Base-by-base conservation (phyloP, 1,140 invertebrate genomes). In the Papilio polyxenes region DNA sequence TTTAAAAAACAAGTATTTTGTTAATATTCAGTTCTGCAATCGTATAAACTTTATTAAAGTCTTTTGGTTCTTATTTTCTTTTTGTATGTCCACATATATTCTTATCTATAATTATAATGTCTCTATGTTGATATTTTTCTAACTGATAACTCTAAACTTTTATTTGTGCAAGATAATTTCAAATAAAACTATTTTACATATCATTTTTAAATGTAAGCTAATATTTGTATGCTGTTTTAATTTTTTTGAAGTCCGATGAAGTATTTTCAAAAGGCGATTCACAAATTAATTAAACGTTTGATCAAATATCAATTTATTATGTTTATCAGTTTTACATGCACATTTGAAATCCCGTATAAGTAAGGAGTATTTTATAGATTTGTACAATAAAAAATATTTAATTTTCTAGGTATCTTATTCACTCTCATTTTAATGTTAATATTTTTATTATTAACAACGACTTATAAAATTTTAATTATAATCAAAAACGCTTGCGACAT, bases 111-210 rank as follows among this genome's bases (percentile, higher is more conserved):
- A 75, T 59, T 59, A 62, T 4, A 65, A 65, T 65, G 53, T 44
- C 56, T 44, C 59, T 40, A 44, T 65, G 40, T 20, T 44, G 78
- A 69, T 80, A 6, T 59, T 69, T 80, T 69, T 80, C 78, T 48
- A 23, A 80, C 6, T 13, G 6, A 48, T 44, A 20, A 49, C 78
- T 80, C 77, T 17, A 17, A 62, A 23, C 15, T 65, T 31, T 79
- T 65, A 65, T 80, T 80, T 69, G 59, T 49, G 78, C 77, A 65
- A 37, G 20, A 10, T 62, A 49, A 79, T 79, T 62, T 62, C 48
- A 65, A 48, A 62, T 79, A 51, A 79, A 20, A 40, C 53, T 62
- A 17, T 31, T 79, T 62, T 44, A 79, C 17, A 15, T 48, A 69
- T 15, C 37, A 31, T 48, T 80, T 62, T 80, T 69, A 48, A 13